A percentile compares a stretch with the other conserved stretches of the same genome.
Conservation (phyloP, 2,797 vertebrate species). For the Atherinosoma microstoma region DNA sequence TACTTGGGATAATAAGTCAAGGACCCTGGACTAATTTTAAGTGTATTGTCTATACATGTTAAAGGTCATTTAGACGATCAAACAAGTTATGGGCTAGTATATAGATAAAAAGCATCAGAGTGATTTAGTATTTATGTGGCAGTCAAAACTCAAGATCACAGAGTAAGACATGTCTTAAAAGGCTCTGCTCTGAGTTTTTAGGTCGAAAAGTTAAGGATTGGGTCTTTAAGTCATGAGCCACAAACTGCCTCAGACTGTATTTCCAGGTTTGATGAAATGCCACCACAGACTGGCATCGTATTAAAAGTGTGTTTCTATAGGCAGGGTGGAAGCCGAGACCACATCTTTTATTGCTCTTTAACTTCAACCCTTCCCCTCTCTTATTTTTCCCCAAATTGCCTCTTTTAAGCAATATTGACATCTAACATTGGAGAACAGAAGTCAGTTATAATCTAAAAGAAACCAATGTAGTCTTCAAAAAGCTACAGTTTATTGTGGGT, state of each 20-base stretch:
- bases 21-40: too few species aligned
- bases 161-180: slow-evolving; percentile 25
- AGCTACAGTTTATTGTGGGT: neutral
- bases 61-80: too few species aligned
- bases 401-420: slow-evolving; percentile 28
- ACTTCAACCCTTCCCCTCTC: slow-evolving; percentile 3
- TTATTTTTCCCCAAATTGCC: slow-evolving; percentile 40
- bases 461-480: slow-evolving; percentile 9
- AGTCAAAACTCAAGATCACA: neutral
- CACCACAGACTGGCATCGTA: slow-evolving; percentile 47
- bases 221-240: slow-evolving; percentile 7
- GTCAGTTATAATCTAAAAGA: slow-evolving; percentile 16
- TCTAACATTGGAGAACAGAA: slow-evolving; percentile 50
- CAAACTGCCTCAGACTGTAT: slow-evolving; percentile 47
- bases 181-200: slow-evolving; percentile 2
- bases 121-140: neutral
- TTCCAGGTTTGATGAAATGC: slow-evolving; percentile 34
- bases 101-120: too few species aligned
- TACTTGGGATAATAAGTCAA: slow-evolving; percentile 1
- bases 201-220: too few species aligned
- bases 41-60: too few species aligned
- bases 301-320: slow-evolving; percentile 52
- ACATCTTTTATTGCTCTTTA: slow-evolving; percentile 27
- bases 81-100: too few species aligned
- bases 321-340: slow-evolving; percentile 6